A percentile compares a stretch with the other conserved stretches of the same genome.
Conservation (phyloP, 2,797 vertebrate genomes). For the Ptychobarbus kaznakovi region DNA sequence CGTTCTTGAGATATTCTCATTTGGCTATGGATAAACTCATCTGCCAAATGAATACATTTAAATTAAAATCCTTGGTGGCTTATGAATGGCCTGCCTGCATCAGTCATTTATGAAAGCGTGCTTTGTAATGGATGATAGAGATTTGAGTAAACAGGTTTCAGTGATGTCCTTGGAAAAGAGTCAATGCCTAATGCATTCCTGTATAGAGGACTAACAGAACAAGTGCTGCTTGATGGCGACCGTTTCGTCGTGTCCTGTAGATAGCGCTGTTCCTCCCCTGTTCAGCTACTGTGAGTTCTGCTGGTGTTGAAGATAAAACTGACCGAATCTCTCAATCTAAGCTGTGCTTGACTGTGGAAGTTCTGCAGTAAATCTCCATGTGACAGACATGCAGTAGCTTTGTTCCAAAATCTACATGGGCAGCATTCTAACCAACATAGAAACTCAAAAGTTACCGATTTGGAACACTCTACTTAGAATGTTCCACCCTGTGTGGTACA, state of each 20-base stretch:
- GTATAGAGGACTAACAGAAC: slow-evolving; percentile 10
- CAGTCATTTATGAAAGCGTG: neutral
- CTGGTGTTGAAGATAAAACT: slow-evolving; percentile 14
- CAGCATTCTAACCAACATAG: neutral
- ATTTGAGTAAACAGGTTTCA: slow-evolving; percentile 13
- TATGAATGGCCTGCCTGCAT: neutral
- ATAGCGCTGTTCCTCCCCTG: slow-evolving; percentile 55
- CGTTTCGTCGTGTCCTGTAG: slow-evolving; percentile 31
- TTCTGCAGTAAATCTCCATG: slow-evolving; percentile 3
- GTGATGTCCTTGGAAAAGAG: slow-evolving; percentile 22
- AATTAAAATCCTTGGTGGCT: neutral
- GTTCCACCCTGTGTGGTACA: neutral
- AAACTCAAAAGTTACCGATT: neutral
- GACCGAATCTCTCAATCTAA: slow-evolving; percentile 14
- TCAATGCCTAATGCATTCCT: slow-evolving; percentile 18
- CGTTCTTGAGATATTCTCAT: neutral
- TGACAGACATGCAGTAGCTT: neutral
- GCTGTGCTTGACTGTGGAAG: neutral
- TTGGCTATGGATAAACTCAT: neutral
- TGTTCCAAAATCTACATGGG: slow-evolving; percentile 6
- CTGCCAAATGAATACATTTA: neutral
- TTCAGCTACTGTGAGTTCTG: slow-evolving; percentile 5
- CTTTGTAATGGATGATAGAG: slow-evolving; percentile 20
- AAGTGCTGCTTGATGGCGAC: slow-evolving; percentile 10
- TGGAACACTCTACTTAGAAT: neutral